Evolutionary conservation across 2,888 invertebrate species (phyloP).

Genomic region (Pammene aurita): DNA sequence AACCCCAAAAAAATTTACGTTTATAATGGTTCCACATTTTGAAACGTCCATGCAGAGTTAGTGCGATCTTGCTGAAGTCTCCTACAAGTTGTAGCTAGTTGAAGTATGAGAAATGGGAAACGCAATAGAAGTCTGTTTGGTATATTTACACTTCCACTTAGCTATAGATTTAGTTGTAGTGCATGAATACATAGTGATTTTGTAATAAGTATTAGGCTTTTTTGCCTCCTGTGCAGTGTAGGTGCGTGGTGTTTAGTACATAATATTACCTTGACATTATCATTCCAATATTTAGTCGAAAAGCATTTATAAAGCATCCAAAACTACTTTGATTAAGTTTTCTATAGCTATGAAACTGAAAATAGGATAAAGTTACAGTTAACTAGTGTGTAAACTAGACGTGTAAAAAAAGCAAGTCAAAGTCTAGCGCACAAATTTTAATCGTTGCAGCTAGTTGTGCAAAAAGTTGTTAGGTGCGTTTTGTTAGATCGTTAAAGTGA

Average conservation of each 20-base stretch:
- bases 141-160: too few species aligned
- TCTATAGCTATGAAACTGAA: conserved; percentile 40
- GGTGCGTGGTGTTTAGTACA: conserved; percentile 16
- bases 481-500: background rate
- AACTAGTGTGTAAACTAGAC: too few species aligned
- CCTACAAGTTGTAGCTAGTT: too few species aligned
- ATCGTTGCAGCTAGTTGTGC: too few species aligned
- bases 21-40: too few species aligned
- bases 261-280: conserved; percentile 15
- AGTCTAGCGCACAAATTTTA: too few species aligned
- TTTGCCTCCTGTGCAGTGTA: background rate
- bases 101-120: too few species aligned
- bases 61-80: too few species aligned
- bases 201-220: background rate
- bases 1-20: too few species aligned
- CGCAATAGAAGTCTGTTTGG: too few species aligned
- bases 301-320: conserved; percentile 32
- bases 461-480: background rate
- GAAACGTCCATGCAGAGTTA: too few species aligned
- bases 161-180: background rate
- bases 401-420: background rate
- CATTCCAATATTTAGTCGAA: conserved; percentile 12
- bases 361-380: conserved; percentile 16
- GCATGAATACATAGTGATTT: background rate
- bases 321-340: conserved; percentile 35